Base-by-base conservation (phyloP, 1,140 invertebrate genomes). In the Pogonomyrmex californicus region DNA sequence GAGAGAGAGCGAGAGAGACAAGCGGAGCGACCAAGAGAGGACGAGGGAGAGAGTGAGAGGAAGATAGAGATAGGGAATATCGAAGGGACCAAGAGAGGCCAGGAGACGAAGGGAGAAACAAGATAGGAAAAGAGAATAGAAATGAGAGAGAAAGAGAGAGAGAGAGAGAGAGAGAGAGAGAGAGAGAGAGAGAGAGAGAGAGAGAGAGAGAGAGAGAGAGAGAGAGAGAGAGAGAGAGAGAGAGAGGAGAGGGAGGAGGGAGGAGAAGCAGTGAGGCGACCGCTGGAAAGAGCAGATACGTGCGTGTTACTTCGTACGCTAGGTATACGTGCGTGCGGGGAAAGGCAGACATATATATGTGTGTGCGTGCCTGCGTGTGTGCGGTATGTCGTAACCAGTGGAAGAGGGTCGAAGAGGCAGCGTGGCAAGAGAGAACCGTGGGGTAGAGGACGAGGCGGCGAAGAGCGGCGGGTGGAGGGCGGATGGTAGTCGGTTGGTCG, bases 371-470 rank as follows among this genome's bases (percentile, higher is more conserved):
- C 71, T 54, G 49, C 36, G 73, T 76, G 78, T 86, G 75, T 60
- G 75, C 56, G 78, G 68, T 87, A 82, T 86, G 88, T 87, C 86
- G 91, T 90, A 89, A 90, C 90, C 63, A 85, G 76, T 86, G 86
- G 90, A 87, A 90, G 78, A 87, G 88, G 90, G 90, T 88, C 88
- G 89, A 85, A 86, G 89, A 90, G 88, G 86, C 83, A 81, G 71
- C 81, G 79, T 82, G 81, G 87, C 65, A 70, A 86, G 86, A 82
- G 78, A 81, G 87, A 83, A 87, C 76, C 88, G 79, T 76, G 89
- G 88, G 88, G 87, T 86, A 86, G 83, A 88, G 87, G 88, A 87
- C 65, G 86, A 82, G 86, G 70, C 75, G 73, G 73, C 70, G 85
- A 79, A 65, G 85, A 82, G 65, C 65, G 83, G 77, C 70, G 73